phyloP scores from a whole-genome alignment of 2,113 vertebrate species.

The Cepphus grylle region DNA sequence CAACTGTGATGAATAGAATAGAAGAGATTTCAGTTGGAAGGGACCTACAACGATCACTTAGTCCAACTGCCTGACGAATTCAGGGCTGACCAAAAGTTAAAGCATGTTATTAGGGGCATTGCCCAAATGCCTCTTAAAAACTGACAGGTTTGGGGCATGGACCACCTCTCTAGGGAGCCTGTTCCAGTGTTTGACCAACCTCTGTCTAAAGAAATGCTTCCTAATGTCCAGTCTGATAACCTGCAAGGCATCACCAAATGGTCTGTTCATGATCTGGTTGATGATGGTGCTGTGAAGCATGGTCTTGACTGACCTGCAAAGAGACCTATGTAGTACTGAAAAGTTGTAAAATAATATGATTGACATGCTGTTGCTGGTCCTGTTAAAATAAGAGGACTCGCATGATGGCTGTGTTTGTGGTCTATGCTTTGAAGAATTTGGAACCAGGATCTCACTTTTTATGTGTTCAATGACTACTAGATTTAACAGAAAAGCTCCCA shows the following conservation, averaged over 20 bases:
- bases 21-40: neutral
- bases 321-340: neutral
- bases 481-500: neutral
- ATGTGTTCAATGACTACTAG: neutral
- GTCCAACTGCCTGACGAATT: neutral
- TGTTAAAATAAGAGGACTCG: neutral
- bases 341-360: neutral
- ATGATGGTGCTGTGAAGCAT: neutral
- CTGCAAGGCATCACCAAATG: neutral
- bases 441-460: neutral
- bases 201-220: neutral
- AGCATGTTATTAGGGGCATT: neutral
- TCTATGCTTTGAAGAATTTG: neutral
- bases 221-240: neutral
- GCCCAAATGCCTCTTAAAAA: neutral
- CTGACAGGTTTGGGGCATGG: neutral
- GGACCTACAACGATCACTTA: neutral
- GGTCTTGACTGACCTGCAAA: neutral
- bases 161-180: neutral
- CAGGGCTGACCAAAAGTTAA: neutral
- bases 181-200: neutral
- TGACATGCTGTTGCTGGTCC: neutral
- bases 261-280: rapidly evolving
- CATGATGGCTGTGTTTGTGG: neutral
- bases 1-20: neutral